Evolutionary conservation across 2,797 vertebrate genomes (phyloP), one percentile per base, ranked within the genome.

Genomic region (Chelmon rostratus): DNA sequence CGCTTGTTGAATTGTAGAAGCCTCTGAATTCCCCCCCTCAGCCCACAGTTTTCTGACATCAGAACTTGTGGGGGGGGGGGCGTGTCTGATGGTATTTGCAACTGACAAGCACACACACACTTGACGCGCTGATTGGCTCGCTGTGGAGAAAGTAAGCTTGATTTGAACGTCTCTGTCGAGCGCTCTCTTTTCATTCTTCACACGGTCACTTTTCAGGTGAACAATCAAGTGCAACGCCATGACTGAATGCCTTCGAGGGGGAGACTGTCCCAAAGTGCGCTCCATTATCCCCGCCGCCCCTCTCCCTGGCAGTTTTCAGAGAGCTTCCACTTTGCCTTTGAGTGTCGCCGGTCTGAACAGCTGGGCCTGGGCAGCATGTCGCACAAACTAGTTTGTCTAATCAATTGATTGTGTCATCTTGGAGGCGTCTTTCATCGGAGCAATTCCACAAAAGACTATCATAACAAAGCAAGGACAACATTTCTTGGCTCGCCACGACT

Each of bases 121-220:
- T 59, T 12, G 23, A 2, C 12, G 6, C 46, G 16, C 2, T 49
- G 40, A 23, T 25, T 67, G 78, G 54, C 58, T 47, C 61, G 49
- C 57, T 72, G 61, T 67, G 67, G 46, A 73, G 21, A 67, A 47
- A 40, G 42, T 37, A 57, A 57, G 31, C 47, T 38, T 28, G 61
- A 59, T 52, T 57, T 61, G 21, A 50, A 59, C 7, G 2, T 23
- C 12, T 61, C 33, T 67, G 35, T 71, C 54, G 12, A 47, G 40
- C 31, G 25, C 18, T 23, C 9, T 42, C 47, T 59, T 18, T 70
- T 47, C 40, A 16, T 31, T 53, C 47, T 33, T 79, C 56, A 61
- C 56, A 54, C 49, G 4, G 42, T 42, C 35, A 61, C 50, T 42
- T 49, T 49, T 21, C 2, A 3, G 56, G 38, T 16, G 56, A 42